These are phyloP conservation scores for Hemibagrus guttatus DNA, from an alignment of 2,797 vertebrate species.

Conservation along the genomic window DNA sequence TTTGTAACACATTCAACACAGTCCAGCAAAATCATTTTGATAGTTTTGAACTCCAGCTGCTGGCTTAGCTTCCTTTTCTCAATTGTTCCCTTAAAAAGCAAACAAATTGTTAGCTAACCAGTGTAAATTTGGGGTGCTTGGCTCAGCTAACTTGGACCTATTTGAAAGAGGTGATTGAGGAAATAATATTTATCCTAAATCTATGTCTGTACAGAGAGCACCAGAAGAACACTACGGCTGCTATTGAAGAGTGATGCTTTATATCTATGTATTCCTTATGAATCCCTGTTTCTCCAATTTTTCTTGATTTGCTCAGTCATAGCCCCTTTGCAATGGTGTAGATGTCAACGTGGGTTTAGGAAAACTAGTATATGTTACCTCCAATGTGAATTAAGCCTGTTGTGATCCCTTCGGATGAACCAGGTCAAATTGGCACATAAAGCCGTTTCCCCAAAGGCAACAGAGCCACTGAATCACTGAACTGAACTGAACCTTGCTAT, in stretches of 20 bases:
- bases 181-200: neutral
- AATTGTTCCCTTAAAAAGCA: neutral
- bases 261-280: neutral
- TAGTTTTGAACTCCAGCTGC: neutral
- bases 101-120: neutral
- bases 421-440: neutral
- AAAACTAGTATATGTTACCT: neutral
- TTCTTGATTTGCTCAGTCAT: neutral
- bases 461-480: neutral
- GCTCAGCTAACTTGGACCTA: neutral
- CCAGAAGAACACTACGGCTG: neutral
- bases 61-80: neutral
- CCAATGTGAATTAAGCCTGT: neutral
- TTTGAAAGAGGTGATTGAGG: neutral
- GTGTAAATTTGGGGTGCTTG: neutral
- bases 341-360: neutral
- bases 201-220: neutral
- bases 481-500: neutral
- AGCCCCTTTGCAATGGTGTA: neutral
- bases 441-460: neutral
- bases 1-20: neutral
- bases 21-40: neutral
- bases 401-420: neutral
- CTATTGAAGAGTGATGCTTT: neutral
- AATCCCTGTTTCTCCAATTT: neutral